These are phyloP conservation scores for Pteropus alecto DNA, from an alignment of 2,113 vertebrate species.

Conservation along the genomic window DNA sequence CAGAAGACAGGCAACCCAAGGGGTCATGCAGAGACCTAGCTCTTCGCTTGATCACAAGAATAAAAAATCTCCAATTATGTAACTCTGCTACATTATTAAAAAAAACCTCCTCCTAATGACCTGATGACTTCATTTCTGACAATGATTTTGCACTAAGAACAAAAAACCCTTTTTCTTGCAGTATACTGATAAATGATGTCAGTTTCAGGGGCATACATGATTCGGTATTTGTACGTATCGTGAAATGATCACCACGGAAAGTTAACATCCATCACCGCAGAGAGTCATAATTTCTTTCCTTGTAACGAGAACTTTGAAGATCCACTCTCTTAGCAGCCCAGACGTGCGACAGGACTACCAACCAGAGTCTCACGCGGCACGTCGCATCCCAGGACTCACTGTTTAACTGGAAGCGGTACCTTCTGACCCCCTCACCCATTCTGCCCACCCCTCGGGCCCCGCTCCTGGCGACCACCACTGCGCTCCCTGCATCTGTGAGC, in stretches of 20 bases:
- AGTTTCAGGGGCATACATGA: background rate
- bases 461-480: background rate
- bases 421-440: background rate
- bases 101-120: too few species aligned
- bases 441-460: too few species aligned
- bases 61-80: background rate
- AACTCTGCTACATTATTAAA: background rate
- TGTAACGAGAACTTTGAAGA: background rate
- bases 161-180: background rate
- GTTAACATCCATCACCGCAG: background rate
- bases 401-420: too few species aligned
- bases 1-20: background rate
- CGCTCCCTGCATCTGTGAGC: background rate
- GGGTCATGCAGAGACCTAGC: background rate
- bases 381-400: background rate
- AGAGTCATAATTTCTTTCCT: background rate
- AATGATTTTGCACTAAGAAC: rapidly evolving
- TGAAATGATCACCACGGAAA: background rate
- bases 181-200: too few species aligned
- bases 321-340: background rate
- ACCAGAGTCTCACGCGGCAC: background rate
- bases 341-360: rapidly evolving
- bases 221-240: background rate
- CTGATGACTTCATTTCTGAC: background rate
- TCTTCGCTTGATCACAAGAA: background rate